These are phyloP conservation scores for Sorex maritimensis DNA, from an alignment of 2,797 vertebrate species.

Conservation along the genomic window DNA sequence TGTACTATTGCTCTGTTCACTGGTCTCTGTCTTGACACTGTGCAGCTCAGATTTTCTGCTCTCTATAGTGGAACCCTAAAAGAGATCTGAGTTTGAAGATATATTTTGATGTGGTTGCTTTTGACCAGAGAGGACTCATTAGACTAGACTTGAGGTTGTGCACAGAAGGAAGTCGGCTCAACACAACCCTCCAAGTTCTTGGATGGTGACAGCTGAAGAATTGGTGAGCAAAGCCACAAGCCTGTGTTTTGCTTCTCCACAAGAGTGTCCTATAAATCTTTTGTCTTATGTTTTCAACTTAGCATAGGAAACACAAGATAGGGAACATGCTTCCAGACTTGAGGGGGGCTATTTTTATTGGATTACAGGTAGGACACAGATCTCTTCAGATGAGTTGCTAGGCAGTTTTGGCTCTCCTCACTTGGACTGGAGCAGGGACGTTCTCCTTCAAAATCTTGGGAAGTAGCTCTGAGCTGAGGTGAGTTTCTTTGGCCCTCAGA, in stretches of 20 bases:
- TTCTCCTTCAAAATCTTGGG: neutral
- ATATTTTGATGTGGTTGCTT: conserved; percentile 55
- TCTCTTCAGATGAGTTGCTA: neutral
- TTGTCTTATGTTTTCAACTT: neutral
- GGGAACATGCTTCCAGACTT: neutral
- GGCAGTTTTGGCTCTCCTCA: neutral
- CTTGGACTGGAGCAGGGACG: accelerated
- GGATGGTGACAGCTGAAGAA: neutral
- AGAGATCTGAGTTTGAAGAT: neutral
- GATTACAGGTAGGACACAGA: neutral
- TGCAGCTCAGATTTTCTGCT: too few relatives aligned
- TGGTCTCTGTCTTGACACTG: neutral
- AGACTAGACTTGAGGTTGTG: neutral
- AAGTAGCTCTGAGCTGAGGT: neutral
- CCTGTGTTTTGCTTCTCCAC: neutral
- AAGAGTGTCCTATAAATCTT: neutral
- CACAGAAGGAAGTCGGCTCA: conserved; percentile 44
- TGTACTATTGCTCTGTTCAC: too few relatives aligned
- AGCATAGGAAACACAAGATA: neutral
- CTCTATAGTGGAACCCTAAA: too few relatives aligned
- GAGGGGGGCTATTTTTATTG: neutral
- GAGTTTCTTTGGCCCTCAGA: neutral
- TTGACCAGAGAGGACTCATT: neutral
- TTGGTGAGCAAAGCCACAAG: conserved; percentile 16
- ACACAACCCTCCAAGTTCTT: neutral